Evolutionary conservation across 2,888 invertebrate species (phyloP).

Genomic region (Caenorhabditis sp.): DNA sequence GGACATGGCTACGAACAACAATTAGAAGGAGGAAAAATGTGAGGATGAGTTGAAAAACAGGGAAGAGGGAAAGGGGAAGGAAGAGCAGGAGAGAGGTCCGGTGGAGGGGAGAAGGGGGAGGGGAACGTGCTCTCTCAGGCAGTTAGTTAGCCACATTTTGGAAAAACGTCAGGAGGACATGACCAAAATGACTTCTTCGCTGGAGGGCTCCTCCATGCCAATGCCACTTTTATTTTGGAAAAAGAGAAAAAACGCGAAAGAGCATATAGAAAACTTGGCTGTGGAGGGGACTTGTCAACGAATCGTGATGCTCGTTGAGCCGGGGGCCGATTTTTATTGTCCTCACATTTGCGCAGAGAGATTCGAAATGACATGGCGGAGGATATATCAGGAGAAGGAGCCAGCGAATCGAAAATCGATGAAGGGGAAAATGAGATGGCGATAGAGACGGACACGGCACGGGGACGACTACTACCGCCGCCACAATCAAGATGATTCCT

Average conservation of each 20-base stretch:
- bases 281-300: not conserved
- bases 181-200: slow-evolving; percentile 43
- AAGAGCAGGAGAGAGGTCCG: slow-evolving; percentile 3
- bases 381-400: slow-evolving; percentile 18
- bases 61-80: slow-evolving; percentile 2
- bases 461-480: no score
- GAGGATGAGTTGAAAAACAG: slow-evolving; percentile 16
- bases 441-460: no score
- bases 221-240: slow-evolving; percentile 17
- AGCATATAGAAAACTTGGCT: slow-evolving; percentile 12
- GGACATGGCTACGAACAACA: slow-evolving; percentile 51
- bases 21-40: slow-evolving; percentile 45
- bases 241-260: slow-evolving; percentile 1
- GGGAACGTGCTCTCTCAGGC: slow-evolving; percentile 11
- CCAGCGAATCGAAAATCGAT: slow-evolving; percentile 12
- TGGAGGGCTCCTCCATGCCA: not conserved
- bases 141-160: slow-evolving; percentile 50
- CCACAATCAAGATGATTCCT: slow-evolving; percentile 10
- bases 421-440: slow-evolving; percentile 13
- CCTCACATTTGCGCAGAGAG: slow-evolving; percentile 7
- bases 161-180: slow-evolving; percentile 53
- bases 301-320: slow-evolving; percentile 37
- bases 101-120: slow-evolving; percentile 13
- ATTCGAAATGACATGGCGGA: slow-evolving; percentile 7
- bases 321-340: slow-evolving; percentile 55